phyloP scores from a whole-genome alignment of 2,888 invertebrate genomes.

The Gisinianus flammeolus region DNA sequence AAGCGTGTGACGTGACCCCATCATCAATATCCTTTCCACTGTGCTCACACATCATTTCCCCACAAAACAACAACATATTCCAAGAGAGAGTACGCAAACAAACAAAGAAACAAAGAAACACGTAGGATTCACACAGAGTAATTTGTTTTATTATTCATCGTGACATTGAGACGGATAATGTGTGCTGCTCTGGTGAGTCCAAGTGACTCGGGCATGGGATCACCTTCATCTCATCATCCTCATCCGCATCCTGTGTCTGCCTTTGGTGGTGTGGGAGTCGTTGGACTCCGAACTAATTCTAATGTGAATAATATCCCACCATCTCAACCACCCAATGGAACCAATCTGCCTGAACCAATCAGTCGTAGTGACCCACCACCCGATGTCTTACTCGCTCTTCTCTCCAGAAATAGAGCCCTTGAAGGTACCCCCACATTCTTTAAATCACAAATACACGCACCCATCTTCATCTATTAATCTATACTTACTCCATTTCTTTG shows the following conservation, averaged over 20 bases:
- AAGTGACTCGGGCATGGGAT: conserved; percentile 45
- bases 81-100: too few relatives aligned
- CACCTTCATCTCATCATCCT: conserved; percentile 42
- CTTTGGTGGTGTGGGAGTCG: conserved; percentile 22
- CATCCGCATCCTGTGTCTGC: conserved; percentile 29
- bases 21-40: too few relatives aligned
- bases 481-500: too few relatives aligned
- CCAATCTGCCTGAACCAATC: conserved; percentile 37
- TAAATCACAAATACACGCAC: too few relatives aligned
- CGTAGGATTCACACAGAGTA: background rate
- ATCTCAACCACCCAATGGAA: conserved; percentile 46
- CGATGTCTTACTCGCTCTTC: conserved; percentile 80
- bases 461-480: too few relatives aligned
- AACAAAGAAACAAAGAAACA: too few relatives aligned
- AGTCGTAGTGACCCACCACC: conserved; percentile 66
- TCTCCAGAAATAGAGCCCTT: conserved; percentile 84
- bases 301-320: conserved; percentile 33
- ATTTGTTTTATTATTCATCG: too few relatives aligned
- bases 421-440: conserved; percentile 74
- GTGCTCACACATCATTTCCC: too few relatives aligned
- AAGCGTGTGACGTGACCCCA: too few relatives aligned
- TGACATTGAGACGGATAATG: conserved; percentile 42
- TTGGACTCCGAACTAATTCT: conserved; percentile 17
- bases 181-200: conserved; percentile 54
- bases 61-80: too few relatives aligned